Conservation (phyloP, 2,888 invertebrate species). For the Bombylius major region DNA sequence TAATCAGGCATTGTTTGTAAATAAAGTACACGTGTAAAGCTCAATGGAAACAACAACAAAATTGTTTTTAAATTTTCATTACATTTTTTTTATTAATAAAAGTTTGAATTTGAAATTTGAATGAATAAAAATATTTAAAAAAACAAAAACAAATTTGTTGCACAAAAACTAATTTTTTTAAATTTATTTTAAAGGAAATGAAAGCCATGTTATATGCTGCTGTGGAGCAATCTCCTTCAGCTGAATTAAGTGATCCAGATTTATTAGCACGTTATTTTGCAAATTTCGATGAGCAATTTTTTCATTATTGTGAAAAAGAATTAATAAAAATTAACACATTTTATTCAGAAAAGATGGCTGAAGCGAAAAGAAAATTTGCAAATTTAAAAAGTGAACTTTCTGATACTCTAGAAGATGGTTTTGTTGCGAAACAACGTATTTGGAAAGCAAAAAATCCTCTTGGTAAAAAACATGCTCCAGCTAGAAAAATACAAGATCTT, state of each 20-base stretch:
- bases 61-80: too few relatives aligned
- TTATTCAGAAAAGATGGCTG: constrained; percentile 80
- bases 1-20: background rate
- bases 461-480: constrained; percentile 40
- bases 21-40: background rate
- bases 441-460: constrained; percentile 35
- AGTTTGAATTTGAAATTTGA: too few relatives aligned
- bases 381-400: constrained; percentile 59
- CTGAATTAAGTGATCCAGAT: constrained; percentile 59
- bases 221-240: constrained; percentile 62
- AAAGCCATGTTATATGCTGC: constrained; percentile 71
- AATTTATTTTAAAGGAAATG: constrained; percentile 49
- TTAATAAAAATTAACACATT: constrained; percentile 80
- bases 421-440: constrained; percentile 29
- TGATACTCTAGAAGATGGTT: constrained; percentile 37
- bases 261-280: constrained; percentile 58
- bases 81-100: too few relatives aligned
- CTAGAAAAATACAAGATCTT: constrained; percentile 64
- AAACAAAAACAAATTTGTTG: background rate
- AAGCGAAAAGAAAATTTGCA: constrained; percentile 70
- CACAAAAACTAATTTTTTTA: background rate
- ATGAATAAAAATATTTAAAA: background rate
- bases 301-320: constrained; percentile 74
- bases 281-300: constrained; percentile 74
- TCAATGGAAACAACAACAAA: too few relatives aligned